Conservation (phyloP, 1,140 invertebrate species). For the Leguminivora glycinivorella region DNA sequence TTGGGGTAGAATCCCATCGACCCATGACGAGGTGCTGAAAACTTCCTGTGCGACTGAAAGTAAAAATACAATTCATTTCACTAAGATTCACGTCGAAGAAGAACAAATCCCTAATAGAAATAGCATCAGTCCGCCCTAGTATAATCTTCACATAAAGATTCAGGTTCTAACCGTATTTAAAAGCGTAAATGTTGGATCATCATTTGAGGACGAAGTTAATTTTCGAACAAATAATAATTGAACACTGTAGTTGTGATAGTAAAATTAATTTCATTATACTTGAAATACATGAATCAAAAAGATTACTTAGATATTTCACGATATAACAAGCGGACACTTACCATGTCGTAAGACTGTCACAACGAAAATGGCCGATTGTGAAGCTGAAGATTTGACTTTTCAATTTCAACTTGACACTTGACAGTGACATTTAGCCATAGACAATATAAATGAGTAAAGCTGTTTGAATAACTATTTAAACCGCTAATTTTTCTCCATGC, state of each 20-base stretch:
- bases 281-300: slow-evolving; percentile 17
- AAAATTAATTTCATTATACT: background rate
- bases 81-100: background rate
- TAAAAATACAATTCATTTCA: slow-evolving; percentile 30
- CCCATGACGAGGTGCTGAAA: slow-evolving; percentile 99
- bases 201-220: slow-evolving; percentile 42
- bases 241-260: background rate
- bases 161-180: slow-evolving; percentile 76
- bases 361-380: slow-evolving; percentile 68
- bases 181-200: slow-evolving; percentile 56
- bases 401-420: background rate
- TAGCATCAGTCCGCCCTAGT: slow-evolving; percentile 75
- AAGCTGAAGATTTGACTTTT: background rate
- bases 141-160: slow-evolving; percentile 67
- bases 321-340: slow-evolving; percentile 45
- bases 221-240: slow-evolving; percentile 27
- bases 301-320: slow-evolving; percentile 40
- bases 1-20: slow-evolving; percentile 99
- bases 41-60: slow-evolving; percentile 99
- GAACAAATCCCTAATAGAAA: background rate
- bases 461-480: background rate
- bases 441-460: background rate
- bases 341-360: slow-evolving; percentile 63
- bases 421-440: background rate
- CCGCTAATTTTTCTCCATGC: no score